Evolutionary conservation across 2,888 invertebrate genomes (phyloP).

Genomic region (Agapostemon virescens): DNA sequence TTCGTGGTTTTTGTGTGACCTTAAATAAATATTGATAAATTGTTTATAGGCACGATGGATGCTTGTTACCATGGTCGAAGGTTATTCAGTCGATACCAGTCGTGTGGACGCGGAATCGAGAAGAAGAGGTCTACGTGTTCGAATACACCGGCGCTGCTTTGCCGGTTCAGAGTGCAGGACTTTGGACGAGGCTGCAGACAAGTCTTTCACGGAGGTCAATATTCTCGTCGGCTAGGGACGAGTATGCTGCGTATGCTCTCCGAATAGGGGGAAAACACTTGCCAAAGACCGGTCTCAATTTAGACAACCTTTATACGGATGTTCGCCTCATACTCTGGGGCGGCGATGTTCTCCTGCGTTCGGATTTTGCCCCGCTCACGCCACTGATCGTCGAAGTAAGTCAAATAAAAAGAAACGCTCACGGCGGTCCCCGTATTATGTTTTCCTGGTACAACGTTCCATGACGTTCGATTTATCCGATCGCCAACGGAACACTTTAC

Average conservation of each 20-base stretch:
- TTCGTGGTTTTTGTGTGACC: background rate
- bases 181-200: slow-evolving; percentile 67
- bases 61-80: slow-evolving; percentile 75
- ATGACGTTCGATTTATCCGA: slow-evolving; percentile 5
- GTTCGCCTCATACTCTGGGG: slow-evolving; percentile 76
- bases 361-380: slow-evolving; percentile 73
- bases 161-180: slow-evolving; percentile 70
- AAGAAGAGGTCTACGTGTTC: slow-evolving; percentile 75
- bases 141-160: slow-evolving; percentile 74
- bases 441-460: slow-evolving; percentile 17
- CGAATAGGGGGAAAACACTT: slow-evolving; percentile 67
- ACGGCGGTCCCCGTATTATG: background rate
- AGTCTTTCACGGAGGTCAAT: slow-evolving; percentile 64
- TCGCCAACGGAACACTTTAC: background rate
- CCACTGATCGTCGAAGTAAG: slow-evolving; percentile 73
- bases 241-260: slow-evolving; percentile 70
- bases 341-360: slow-evolving; percentile 72
- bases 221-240: slow-evolving; percentile 63
- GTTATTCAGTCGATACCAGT: slow-evolving; percentile 75
- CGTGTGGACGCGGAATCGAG: slow-evolving; percentile 73
- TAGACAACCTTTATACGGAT: slow-evolving; percentile 73
- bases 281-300: slow-evolving; percentile 56
- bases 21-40: background rate
- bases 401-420: slow-evolving; percentile 21
- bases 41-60: slow-evolving; percentile 76